A percentile compares a stretch with the other conserved stretches of the same genome.
These are phyloP conservation scores for Bergia puertoricense DNA, from an alignment of 92 coral and sea anemone species.

Conservation along the genomic window DNA sequence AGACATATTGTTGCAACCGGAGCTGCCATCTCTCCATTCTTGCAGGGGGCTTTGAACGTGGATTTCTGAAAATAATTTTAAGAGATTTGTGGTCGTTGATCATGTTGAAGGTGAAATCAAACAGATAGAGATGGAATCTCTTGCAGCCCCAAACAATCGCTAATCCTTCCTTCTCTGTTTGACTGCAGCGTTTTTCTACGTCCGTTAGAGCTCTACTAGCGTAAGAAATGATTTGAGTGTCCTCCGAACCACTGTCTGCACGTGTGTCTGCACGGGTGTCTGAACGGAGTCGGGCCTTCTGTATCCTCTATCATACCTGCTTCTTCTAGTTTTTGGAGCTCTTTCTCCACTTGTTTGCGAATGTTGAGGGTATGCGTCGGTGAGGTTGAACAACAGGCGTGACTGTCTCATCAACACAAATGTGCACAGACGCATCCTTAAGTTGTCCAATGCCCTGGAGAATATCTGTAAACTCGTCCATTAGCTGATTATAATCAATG, in stretches of 20 bases:
- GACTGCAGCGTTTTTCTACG: conserved; percentile 45
- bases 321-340: conserved; percentile 49
- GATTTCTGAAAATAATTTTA: conserved; percentile 45
- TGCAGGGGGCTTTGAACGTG: conserved; percentile 48
- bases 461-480: conserved; percentile 45
- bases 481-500: conserved; percentile 28
- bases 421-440: conserved; percentile 43
- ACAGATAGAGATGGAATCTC: conserved; percentile 25
- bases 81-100: conserved; percentile 45
- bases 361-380: conserved; percentile 55
- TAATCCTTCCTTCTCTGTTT: conserved; percentile 51
- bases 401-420: conserved; percentile 59
- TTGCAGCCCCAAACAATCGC: conserved; percentile 45
- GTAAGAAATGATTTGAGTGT: conserved; percentile 26
- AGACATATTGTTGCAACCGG: conserved; percentile 40
- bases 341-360: conserved; percentile 52
- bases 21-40: conserved; percentile 34
- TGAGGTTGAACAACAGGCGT: conserved; percentile 56
- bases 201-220: conserved; percentile 43
- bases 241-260: conserved; percentile 12
- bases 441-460: conserved; percentile 63
- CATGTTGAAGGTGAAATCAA: conserved; percentile 38
- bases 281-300: conserved; percentile 68
- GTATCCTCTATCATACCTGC: conserved; percentile 59
- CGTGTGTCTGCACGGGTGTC: conserved; percentile 35